Conservation (phyloP, 2,797 vertebrate species). For the Brachyalestes nurse region DNA sequence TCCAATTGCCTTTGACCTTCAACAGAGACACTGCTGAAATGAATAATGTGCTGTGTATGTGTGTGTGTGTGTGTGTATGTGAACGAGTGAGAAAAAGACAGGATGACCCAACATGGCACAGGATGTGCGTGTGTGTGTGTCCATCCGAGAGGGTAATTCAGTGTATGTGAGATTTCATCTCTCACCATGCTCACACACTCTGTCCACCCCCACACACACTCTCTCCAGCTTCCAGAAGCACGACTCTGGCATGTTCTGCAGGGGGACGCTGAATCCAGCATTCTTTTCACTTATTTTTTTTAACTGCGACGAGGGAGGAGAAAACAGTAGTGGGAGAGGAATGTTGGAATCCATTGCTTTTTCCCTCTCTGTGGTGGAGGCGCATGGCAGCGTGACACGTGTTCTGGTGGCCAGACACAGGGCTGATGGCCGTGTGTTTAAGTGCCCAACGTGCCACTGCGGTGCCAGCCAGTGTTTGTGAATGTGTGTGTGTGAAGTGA, state of each 20-base stretch:
- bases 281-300: slow-evolving; percentile 53
- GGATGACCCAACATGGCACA: slow-evolving; percentile 8
- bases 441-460: slow-evolving; percentile 38
- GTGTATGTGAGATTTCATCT: slow-evolving; percentile 39
- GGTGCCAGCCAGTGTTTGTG: slow-evolving; percentile 35
- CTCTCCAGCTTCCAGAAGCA: slow-evolving; percentile 41
- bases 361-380: slow-evolving; percentile 35
- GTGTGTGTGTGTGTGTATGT: slow-evolving; percentile 30
- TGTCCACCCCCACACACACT: slow-evolving; percentile 36
- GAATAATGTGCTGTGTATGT: slow-evolving; percentile 8
- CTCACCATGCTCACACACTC: slow-evolving; percentile 29
- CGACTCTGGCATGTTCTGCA: slow-evolving; percentile 36
- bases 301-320: slow-evolving; percentile 48
- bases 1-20: slow-evolving; percentile 39
- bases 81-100: slow-evolving; percentile 27
- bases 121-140: slow-evolving; percentile 32
- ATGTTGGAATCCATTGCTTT: slow-evolving; percentile 36
- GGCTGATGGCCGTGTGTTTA: slow-evolving; percentile 33
- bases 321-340: slow-evolving; percentile 49
- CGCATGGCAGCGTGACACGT: slow-evolving; percentile 41
- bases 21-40: slow-evolving; percentile 41
- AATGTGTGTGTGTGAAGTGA: slow-evolving; percentile 8
- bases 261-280: slow-evolving; percentile 44
- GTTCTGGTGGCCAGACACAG: slow-evolving; percentile 43
- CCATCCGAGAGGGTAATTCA: not conserved